Base-by-base conservation (phyloP, 2,888 invertebrate species). In the Platerodrilus igneus region DNA sequence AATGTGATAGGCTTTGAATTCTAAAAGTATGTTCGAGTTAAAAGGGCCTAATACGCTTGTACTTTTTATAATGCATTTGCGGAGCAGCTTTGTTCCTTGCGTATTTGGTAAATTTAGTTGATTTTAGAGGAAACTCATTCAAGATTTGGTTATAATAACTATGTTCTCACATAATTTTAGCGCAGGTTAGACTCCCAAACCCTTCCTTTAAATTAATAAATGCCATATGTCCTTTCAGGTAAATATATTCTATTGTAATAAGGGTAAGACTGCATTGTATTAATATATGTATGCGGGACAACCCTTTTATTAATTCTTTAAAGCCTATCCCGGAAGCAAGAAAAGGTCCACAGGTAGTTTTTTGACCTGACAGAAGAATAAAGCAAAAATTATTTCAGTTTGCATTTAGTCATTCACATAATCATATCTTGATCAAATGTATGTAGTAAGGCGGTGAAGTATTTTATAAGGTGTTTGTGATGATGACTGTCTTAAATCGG, bases 311-410 rank as follows among this genome's bases (percentile, higher is more conserved):
- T 56, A 56, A 54, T 51, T 50, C 52, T 52, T 52, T 48, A 52
- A 57, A 48, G 48, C 48, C 45, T 49, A 58, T 59, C 58, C 66
- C 66, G 66, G 66, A 66, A 66, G 65, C 64, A 66, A 66, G 63
- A 61, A 64, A 60, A 55, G 61, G 62, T 53, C 54, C 60, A 66
- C 67, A 68, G 68, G 67, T 68, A 68, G 66, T 59, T 62, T 62
- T 60, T 62, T 57, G 52, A 55, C 56, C 57, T 53, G n/a, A 48
- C 53, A 54, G 53, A 52, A 51, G 50, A 52, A 52, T 48, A 45
- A 55, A 57, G 54, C 59, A 55, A 55, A 60, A 62, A 64, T 64
- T 60, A 60, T 55, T 59, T 60, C 62, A 66, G 66, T 66, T 58
- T 54, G 55, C 48, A 48, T 59, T 59, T 53, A 60, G 58, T 53